Evolutionary conservation across 2,113 vertebrate species (phyloP), one percentile per base, ranked within the genome.

Genomic region (Megaleporinus macrocephalus): DNA sequence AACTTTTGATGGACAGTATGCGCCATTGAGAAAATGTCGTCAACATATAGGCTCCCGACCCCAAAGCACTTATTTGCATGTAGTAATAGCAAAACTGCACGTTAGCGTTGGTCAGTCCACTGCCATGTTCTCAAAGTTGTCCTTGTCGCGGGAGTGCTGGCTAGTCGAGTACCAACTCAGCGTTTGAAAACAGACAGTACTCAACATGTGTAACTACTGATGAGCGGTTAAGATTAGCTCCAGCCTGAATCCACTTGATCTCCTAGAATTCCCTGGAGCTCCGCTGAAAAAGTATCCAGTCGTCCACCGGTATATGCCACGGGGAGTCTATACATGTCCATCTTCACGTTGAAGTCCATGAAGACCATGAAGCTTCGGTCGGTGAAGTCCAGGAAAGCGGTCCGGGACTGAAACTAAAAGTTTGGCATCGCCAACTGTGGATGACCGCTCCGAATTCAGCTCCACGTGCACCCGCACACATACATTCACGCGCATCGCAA

Each of bases 1-100:
- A 26, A 24, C 1, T 61, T 61, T 61, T 26, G 57, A 24, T 13
- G 24, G 57, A 61, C 57, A 61, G 57, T 13, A 5, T 61, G n/a
- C 0, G 73, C 44, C 11, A 13, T 74, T 33, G 59, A 33, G 11
- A 74, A 55, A 41, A 62, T 24, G 51, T 5, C 33, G 76, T 24
- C 29, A 18, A 33, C 6, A 26, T 30, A 76, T 68, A 69, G 62
- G 75, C 51, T 53, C 81, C 75, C 84, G 80, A 59, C 86, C 86
- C 82, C 83, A 77, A 87, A 90, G 88, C 89, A 90, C 87, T 92
- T 90, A 83, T 89, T 89, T 90, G 83, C 82, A 66, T 89, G 83
- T 87, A 84, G 85, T 36, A 84, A 89, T 69, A 69, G 76, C 47
- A 76, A 79, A 79, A 73, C 27, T 55, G 63, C 51, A 13, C 18